phyloP scores from a whole-genome alignment of 1,140 invertebrate species.

The Rhopalosiphum padi region DNA sequence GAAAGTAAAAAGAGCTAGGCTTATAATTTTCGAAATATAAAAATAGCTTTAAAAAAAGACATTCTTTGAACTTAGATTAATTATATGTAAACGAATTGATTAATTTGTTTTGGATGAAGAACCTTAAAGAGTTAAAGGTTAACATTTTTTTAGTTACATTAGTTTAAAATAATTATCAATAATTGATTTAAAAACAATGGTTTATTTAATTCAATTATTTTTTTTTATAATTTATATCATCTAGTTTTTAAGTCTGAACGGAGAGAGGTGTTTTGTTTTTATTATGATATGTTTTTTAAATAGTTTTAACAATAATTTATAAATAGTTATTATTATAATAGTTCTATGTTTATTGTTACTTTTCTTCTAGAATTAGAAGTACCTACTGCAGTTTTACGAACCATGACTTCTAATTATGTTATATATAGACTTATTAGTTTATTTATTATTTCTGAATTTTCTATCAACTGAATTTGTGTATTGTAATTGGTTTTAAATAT shows the following conservation, averaged over 20 bases:
- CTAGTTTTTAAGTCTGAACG: not conserved
- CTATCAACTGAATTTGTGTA: not conserved
- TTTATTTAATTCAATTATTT: not conserved
- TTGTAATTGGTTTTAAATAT: not conserved
- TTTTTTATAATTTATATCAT: not conserved
- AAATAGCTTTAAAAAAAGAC: not conserved
- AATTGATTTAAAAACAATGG: not conserved
- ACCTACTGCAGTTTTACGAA: not conserved
- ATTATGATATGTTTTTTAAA: not conserved
- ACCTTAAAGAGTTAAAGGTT: not conserved
- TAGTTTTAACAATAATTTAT: not conserved
- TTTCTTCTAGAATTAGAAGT: not conserved
- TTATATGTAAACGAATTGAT: too few species aligned
- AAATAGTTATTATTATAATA: not conserved
- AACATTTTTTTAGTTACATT: not conserved
- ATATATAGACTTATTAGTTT: too few species aligned
- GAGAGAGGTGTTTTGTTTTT: not conserved
- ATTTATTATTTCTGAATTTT: not conserved
- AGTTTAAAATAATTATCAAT: not conserved
- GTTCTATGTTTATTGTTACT: not conserved
- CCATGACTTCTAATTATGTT: not conserved
- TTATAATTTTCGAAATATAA: not conserved
- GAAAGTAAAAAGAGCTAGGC: not conserved
- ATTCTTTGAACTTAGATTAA: not conserved
- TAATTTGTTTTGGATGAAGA: not conserved